These are phyloP conservation scores for Portevinia maculata DNA, from an alignment of 2,888 invertebrate species.

Conservation along the genomic window DNA sequence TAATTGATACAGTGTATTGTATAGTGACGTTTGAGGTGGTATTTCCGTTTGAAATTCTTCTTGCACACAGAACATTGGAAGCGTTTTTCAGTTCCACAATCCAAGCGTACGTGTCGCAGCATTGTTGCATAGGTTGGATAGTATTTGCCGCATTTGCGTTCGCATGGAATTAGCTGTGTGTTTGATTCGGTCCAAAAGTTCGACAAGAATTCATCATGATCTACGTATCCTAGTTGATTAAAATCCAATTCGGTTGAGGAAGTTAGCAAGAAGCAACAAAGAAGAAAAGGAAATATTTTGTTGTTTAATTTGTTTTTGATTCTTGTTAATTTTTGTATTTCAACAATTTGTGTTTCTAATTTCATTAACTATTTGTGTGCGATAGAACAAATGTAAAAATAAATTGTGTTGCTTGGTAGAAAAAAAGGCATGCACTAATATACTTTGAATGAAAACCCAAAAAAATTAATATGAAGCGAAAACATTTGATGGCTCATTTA, in stretches of 20 bases:
- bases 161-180: conserved; percentile 76
- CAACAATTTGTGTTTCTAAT: conserved; percentile 4
- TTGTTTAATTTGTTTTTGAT: conserved; percentile 10
- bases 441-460: background rate
- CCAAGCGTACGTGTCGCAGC: conserved; percentile 78
- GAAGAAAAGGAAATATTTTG: conserved; percentile 53
- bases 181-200: conserved; percentile 56
- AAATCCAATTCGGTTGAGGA: background rate
- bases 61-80: conserved; percentile 79
- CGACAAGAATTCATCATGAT: conserved; percentile 47
- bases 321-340: too few relatives aligned
- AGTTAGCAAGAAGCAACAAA: conserved; percentile 42
- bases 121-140: conserved; percentile 78
- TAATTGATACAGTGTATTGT: conserved; percentile 78
- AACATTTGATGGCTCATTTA: conserved; percentile 51
- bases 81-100: conserved; percentile 79
- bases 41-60: conserved; percentile 80
- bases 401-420: background rate
- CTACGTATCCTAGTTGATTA: background rate
- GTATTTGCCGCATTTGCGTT: conserved; percentile 83
- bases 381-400: background rate
- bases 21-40: conserved; percentile 80
- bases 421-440: conserved; percentile 27
- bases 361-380: conserved; percentile 13
- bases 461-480: conserved; percentile 20